These are phyloP conservation scores for Andinoacara biseriatus DNA, from an alignment of 2,113 vertebrate species.

Conservation along the genomic window DNA sequence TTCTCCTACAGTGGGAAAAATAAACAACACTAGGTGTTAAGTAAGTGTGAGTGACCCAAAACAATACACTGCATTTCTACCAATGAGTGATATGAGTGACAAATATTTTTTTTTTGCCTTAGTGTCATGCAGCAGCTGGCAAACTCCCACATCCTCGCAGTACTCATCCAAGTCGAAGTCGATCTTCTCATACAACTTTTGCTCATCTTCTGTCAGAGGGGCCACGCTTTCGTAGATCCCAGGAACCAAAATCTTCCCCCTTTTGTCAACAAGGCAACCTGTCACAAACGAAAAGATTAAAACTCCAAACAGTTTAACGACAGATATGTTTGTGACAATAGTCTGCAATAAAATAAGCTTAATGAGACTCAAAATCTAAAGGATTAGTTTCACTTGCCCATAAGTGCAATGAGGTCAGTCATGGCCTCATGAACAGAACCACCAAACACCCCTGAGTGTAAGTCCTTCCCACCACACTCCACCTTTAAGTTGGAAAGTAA, in stretches of 20 bases:
- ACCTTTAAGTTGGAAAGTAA: constrained; percentile 72
- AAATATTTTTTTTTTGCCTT: constrained; percentile 79
- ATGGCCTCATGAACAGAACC: constrained; percentile 96
- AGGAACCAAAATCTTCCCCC: constrained; percentile 87
- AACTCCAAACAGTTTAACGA: neutral
- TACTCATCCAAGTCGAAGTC: constrained; percentile 94
- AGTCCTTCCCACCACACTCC: constrained; percentile 86
- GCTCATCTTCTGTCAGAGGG: constrained; percentile 85
- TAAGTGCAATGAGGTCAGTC: constrained; percentile 90
- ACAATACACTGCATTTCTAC: neutral
- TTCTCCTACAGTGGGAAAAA: constrained; percentile 76
- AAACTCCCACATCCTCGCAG: constrained; percentile 85
- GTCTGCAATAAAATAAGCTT: neutral
- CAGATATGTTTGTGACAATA: neutral
- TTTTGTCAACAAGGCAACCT: constrained; percentile 87
- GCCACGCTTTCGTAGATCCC: constrained; percentile 87
- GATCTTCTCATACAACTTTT: constrained; percentile 87
- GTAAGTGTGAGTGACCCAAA: neutral
- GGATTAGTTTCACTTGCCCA: constrained; percentile 83
- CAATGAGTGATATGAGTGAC: neutral
- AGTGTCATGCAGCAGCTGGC: constrained; percentile 82
- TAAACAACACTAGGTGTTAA: rapidly evolving
- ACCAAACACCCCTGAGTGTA: constrained; percentile 96
- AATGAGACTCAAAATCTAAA: rapidly evolving
- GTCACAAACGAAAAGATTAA: neutral